These are phyloP conservation scores for Ictalurus furcatus DNA, from an alignment of 2,113 vertebrate species.

Conservation along the genomic window DNA sequence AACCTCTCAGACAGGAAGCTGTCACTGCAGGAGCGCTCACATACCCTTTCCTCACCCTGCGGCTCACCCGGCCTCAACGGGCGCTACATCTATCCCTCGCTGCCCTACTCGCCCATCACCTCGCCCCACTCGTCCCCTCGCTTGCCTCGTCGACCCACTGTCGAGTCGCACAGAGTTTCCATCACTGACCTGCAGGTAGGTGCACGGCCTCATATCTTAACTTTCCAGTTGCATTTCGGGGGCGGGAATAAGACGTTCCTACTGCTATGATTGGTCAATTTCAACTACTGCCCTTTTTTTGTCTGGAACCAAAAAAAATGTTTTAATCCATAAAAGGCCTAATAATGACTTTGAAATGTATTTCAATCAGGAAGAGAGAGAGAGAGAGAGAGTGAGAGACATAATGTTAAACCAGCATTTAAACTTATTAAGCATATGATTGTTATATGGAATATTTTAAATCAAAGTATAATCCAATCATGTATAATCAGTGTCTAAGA, in stretches of 20 bases:
- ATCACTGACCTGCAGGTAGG: constrained; percentile 93
- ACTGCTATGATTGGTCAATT: not conserved
- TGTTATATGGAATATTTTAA: no score
- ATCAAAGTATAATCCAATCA: no score
- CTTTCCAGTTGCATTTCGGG: not conserved
- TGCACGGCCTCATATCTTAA: not conserved
- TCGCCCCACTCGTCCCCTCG: constrained; percentile 92
- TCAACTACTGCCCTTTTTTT: not conserved
- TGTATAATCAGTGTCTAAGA: no score
- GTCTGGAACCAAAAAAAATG: not conserved
- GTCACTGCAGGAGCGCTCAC: constrained; percentile 87
- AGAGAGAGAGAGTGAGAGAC: no score
- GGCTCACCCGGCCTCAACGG: constrained; percentile 71
- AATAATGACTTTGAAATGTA: no score
- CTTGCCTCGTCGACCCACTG: constrained; percentile 86
- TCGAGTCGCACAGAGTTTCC: constrained; percentile 94
- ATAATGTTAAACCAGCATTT: no score
- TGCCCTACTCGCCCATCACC: constrained; percentile 85
- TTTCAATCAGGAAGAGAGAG: no score
- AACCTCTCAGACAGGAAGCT: constrained; percentile 85
- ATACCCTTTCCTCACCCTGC: constrained; percentile 69
- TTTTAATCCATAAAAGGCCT: no score
- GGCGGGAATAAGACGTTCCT: no score
- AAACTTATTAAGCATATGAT: no score
- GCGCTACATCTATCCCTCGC: constrained; percentile 82